Conservation (phyloP, 2,888 invertebrate species). For the Matsumyia berberina region DNA sequence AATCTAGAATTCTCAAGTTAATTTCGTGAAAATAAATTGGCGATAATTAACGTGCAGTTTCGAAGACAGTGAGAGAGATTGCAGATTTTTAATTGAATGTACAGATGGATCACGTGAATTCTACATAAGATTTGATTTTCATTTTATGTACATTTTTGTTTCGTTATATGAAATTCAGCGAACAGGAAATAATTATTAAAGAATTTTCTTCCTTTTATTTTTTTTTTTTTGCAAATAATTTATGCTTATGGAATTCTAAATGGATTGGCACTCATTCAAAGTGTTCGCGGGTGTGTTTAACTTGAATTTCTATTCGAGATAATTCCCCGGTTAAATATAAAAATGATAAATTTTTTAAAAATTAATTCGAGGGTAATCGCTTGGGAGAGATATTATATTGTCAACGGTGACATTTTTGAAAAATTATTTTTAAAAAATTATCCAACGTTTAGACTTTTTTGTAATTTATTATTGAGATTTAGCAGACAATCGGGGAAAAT, state of each 20-base stretch:
- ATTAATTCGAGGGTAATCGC: constrained; percentile 6
- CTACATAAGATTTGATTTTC: not conserved
- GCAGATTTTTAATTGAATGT: constrained; percentile 53
- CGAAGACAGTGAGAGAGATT: constrained; percentile 27
- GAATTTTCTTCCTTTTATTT: constrained; percentile 31
- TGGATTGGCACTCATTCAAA: constrained; percentile 49
- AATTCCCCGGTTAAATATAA: constrained; percentile 9
- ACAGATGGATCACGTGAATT: constrained; percentile 44
- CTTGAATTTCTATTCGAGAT: constrained; percentile 12
- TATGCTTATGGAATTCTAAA: constrained; percentile 24
- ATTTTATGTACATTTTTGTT: constrained; percentile 3
- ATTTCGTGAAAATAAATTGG: constrained; percentile 41
- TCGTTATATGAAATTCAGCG: constrained; percentile 50
- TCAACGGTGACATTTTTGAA: not conserved
- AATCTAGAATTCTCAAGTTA: constrained; percentile 52
- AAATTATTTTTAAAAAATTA: not conserved
- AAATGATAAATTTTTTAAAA: not conserved
- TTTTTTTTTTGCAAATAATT: constrained; percentile 15
- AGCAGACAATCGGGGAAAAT: not conserved
- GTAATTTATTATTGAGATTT: not conserved
- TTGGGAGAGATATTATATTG: not conserved
- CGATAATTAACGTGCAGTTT: constrained; percentile 46
- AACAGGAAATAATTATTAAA: constrained; percentile 66
- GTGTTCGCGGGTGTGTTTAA: constrained; percentile 3
- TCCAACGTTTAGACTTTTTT: not conserved